These are phyloP conservation scores for Chaetodon trifasciatus DNA, from an alignment of 2,797 vertebrate genomes.

Conservation along the genomic window DNA sequence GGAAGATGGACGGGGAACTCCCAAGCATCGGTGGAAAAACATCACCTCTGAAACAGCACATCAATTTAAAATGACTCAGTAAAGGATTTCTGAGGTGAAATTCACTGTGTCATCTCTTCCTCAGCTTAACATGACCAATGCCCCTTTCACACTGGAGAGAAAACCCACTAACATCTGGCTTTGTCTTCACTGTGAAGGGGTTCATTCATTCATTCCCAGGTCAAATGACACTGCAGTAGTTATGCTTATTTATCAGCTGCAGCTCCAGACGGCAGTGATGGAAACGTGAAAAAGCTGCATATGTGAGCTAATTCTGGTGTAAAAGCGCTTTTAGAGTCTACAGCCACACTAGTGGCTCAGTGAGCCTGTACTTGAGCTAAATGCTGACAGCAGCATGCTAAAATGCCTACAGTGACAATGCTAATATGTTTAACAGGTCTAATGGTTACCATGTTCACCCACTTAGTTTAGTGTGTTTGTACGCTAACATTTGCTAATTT, in stretches of 20 bases:
- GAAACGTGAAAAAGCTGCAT: too few relatives aligned
- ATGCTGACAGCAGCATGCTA: neutral
- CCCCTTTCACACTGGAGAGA: too few relatives aligned
- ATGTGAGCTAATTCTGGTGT: too few relatives aligned
- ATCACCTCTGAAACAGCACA: conserved; percentile 7
- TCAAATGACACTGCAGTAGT: too few relatives aligned
- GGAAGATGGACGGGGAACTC: conserved; percentile 23
- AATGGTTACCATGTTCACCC: neutral
- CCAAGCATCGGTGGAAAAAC: neutral
- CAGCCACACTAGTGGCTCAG: neutral
- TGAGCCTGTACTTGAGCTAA: neutral
- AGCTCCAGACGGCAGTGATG: too few relatives aligned
- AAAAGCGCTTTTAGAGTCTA: neutral
- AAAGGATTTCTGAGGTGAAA: neutral
- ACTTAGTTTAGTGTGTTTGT: neutral
- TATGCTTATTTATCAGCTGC: too few relatives aligned
- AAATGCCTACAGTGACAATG: neutral
- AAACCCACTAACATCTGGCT: too few relatives aligned
- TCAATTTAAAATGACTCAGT: neutral
- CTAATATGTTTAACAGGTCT: neutral
- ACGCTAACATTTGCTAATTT: neutral
- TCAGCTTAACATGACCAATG: neutral
- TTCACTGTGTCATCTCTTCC: neutral
- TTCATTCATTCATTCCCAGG: too few relatives aligned
- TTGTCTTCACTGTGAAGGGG: too few relatives aligned